These are phyloP conservation scores for Nemurella pictetii DNA, from an alignment of 2,888 invertebrate species.

Conservation along the genomic window DNA sequence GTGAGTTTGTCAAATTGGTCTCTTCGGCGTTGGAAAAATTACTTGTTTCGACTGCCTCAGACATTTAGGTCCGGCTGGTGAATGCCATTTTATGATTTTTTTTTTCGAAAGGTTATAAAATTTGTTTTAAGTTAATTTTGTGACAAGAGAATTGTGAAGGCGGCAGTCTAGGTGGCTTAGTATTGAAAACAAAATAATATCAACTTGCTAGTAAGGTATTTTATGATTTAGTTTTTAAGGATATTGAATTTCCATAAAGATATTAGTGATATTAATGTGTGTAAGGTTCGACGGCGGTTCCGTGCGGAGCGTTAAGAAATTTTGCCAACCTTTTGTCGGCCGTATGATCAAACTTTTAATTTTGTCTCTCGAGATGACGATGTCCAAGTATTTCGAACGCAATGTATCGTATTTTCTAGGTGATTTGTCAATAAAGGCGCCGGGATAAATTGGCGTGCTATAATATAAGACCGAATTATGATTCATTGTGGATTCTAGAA, in stretches of 20 bases:
- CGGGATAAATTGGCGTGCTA: too few species aligned
- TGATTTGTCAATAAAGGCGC: conserved; percentile 18
- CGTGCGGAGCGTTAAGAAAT: not conserved
- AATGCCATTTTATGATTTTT: too few species aligned
- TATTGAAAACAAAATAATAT: too few species aligned
- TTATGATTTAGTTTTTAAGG: not conserved
- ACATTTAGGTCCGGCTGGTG: too few species aligned
- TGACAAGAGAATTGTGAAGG: too few species aligned
- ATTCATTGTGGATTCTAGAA: too few species aligned
- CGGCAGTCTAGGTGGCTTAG: too few species aligned
- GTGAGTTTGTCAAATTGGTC: not conserved
- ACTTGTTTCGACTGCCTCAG: too few species aligned
- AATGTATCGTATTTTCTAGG: not conserved
- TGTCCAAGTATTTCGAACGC: not conserved
- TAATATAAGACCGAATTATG: too few species aligned
- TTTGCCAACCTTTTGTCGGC: not conserved
- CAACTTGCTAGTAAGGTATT: not conserved
- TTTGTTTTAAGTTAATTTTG: too few species aligned
- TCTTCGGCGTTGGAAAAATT: not conserved
- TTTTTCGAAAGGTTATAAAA: too few species aligned
- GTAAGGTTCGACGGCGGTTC: not conserved
- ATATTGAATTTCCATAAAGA: not conserved
- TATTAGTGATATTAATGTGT: not conserved
- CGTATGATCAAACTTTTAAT: not conserved
- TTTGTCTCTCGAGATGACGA: too few species aligned